Evolutionary conservation across 1,140 invertebrate genomes (phyloP).

Genomic region (Samia ricini): DNA sequence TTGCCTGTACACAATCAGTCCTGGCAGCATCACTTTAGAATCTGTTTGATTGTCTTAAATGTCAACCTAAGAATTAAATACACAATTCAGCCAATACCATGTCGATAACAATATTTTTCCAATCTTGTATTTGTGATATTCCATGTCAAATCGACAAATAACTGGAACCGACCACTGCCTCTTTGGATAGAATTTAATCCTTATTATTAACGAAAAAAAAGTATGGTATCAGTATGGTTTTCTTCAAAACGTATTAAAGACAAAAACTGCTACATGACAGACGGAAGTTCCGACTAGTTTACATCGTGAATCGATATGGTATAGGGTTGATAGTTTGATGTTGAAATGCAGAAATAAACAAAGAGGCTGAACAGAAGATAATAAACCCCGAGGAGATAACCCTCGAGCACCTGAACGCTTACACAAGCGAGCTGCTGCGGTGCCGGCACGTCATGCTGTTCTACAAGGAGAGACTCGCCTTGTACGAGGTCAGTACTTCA

Average conservation of each 20-base stretch:
- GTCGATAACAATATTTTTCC: no score
- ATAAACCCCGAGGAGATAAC: conserved; percentile 46
- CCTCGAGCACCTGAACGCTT: conserved; percentile 59
- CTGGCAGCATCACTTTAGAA: no score
- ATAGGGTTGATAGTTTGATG: not conserved
- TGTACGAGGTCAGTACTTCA: conserved; percentile 57
- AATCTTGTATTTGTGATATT: no score
- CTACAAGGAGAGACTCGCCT: conserved; percentile 64
- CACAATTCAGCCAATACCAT: no score
- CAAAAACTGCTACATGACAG: not conserved
- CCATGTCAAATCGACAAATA: no score
- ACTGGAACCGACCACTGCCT: no score
- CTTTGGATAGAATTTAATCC: no score
- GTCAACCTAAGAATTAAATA: no score
- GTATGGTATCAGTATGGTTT: not conserved
- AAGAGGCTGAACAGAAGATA: conserved; percentile 38
- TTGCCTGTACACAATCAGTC: no score
- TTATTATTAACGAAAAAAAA: no score
- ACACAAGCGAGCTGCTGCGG: conserved; percentile 68
- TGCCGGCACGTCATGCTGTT: conserved; percentile 74
- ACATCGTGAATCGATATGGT: not conserved
- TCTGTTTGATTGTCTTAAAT: no score
- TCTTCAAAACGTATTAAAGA: not conserved
- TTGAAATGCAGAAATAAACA: conserved; percentile 62
- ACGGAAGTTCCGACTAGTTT: not conserved